A percentile compares a stretch with the other conserved stretches of the same genome.
Conservation (phyloP, 2,888 invertebrate species). For the Eudemis profundana region DNA sequence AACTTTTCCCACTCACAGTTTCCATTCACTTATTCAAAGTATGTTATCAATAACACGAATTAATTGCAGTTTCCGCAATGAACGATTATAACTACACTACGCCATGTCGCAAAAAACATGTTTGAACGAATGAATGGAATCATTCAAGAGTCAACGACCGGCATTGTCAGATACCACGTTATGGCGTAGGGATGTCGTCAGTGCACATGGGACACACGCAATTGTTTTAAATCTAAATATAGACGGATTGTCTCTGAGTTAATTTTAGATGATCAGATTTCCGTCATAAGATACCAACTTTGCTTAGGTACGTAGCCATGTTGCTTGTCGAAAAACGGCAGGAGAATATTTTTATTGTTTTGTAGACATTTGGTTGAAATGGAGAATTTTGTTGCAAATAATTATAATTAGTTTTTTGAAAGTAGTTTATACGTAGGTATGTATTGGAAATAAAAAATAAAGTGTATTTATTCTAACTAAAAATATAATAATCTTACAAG, state of each 20-base stretch:
- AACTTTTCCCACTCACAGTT: background rate
- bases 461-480: no score
- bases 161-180: slow-evolving; percentile 37
- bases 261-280: slow-evolving; percentile 37
- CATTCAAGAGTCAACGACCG: slow-evolving; percentile 34
- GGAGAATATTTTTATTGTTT: slow-evolving; percentile 11
- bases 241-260: slow-evolving; percentile 16
- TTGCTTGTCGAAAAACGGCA: slow-evolving; percentile 29
- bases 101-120: background rate
- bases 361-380: background rate
- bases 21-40: background rate
- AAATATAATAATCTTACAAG: no score
- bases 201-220: slow-evolving; percentile 8
- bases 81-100: background rate
- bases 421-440: no score
- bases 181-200: slow-evolving; percentile 28
- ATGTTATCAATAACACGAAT: background rate
- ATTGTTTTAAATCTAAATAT: slow-evolving; percentile 31
- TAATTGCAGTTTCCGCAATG: slow-evolving; percentile 1
- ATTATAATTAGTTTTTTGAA: no score
- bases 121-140: slow-evolving; percentile 34
- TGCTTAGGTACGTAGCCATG: slow-evolving; percentile 19
- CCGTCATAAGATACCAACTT: slow-evolving; percentile 30
- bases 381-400: no score
- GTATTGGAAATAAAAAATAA: no score